These are phyloP conservation scores for Neofelis nebulosa DNA, from an alignment of 2,113 vertebrate genomes.

Conservation along the genomic window DNA sequence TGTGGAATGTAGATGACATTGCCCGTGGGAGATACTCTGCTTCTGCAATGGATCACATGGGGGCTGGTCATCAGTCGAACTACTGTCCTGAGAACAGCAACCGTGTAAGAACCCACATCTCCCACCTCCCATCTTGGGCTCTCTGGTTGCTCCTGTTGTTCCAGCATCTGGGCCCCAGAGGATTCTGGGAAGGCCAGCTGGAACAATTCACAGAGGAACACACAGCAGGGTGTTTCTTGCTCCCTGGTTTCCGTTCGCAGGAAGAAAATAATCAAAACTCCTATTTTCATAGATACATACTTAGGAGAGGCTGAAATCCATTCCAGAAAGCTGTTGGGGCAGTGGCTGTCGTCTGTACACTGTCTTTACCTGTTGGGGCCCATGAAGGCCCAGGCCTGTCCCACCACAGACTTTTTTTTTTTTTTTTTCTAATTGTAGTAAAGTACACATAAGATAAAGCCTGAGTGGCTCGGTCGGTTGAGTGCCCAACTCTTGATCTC, in stretches of 20 bases:
- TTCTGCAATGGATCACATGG: accelerated
- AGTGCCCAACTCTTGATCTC: too few relatives aligned
- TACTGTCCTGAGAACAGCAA: not conserved
- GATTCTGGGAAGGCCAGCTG: not conserved
- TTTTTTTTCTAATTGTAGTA: not conserved
- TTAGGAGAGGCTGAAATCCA: not conserved
- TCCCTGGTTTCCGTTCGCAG: not conserved
- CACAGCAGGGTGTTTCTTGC: not conserved
- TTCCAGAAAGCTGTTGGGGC: not conserved
- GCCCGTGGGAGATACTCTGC: not conserved
- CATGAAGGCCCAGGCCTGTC: not conserved
- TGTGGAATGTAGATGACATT: not conserved
- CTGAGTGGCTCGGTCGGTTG: too few relatives aligned
- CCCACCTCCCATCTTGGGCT: not conserved
- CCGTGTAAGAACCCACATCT: not conserved
- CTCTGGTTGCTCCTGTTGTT: too few relatives aligned
- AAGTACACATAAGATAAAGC: not conserved
- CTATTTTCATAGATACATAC: not conserved
- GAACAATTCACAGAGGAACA: not conserved
- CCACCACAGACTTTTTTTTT: not conserved
- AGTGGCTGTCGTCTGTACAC: not conserved
- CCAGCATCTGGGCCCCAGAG: not conserved
- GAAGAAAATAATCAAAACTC: not conserved
- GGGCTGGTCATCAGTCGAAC: accelerated
- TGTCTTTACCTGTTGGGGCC: not conserved